Conservation (phyloP, 2,113 vertebrate species). For the Gambusia affinis region DNA sequence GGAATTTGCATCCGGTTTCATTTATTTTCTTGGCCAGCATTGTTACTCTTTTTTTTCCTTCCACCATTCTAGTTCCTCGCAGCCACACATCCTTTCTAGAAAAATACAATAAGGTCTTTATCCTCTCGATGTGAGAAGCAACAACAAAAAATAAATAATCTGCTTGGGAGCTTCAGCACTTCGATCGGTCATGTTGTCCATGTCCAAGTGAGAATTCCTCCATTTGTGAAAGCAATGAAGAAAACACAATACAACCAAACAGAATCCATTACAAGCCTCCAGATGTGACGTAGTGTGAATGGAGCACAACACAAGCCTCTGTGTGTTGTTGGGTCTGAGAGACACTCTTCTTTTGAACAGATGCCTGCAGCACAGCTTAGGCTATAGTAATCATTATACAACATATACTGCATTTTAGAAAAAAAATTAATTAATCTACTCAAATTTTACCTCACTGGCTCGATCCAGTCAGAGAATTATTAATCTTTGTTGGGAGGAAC, state of each 20-base stretch:
- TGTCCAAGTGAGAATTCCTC: neutral
- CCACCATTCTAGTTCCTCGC: neutral
- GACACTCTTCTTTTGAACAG: neutral
- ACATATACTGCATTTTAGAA: neutral
- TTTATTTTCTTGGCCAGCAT: neutral
- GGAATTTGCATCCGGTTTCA: neutral
- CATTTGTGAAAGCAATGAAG: neutral
- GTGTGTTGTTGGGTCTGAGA: neutral
- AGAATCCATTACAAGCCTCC: neutral
- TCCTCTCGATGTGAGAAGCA: neutral
- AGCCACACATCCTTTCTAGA: neutral
- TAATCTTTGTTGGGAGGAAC: conserved; percentile 49
- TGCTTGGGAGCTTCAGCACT: neutral
- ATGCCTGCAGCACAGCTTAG: neutral
- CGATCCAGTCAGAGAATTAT: conserved; percentile 64
- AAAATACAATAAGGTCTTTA: conserved; percentile 13
- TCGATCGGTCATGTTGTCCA: neutral
- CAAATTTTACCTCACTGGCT: conserved; percentile 49
- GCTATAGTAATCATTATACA: neutral
- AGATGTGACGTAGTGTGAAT: neutral
- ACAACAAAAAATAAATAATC: neutral
- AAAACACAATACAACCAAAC: neutral
- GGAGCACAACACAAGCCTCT: neutral
- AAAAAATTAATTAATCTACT: neutral
- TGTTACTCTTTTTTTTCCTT: neutral